Evolutionary conservation across 2,888 invertebrate genomes (phyloP).

Genomic region (Exocentrus adspersus): DNA sequence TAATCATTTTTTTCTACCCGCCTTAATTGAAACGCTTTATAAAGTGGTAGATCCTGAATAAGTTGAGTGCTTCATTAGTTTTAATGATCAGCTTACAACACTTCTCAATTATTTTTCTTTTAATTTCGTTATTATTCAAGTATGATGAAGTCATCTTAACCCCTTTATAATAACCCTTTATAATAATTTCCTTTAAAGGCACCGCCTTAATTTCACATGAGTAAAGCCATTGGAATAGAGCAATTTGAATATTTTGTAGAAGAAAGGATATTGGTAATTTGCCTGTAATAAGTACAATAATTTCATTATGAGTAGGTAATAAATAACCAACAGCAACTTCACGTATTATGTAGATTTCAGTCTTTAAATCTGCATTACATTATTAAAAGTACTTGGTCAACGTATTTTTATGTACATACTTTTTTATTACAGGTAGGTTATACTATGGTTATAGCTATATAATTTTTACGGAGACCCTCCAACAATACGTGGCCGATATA

Average conservation of each 20-base stretch:
- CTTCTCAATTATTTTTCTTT: neutral
- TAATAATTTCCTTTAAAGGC: neutral
- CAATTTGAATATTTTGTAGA: constrained; percentile 13
- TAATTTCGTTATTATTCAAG: neutral
- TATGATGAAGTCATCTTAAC: neutral
- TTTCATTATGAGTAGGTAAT: neutral
- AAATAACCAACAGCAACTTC: neutral
- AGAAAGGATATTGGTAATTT: neutral
- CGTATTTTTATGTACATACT: no score
- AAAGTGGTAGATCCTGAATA: no score
- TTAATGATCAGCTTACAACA: neutral
- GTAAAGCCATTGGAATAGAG: neutral
- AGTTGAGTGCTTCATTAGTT: neutral
- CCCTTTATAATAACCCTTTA: no score
- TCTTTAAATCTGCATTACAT: neutral
- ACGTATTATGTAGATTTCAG: neutral
- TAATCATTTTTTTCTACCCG: no score
- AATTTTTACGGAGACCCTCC: no score
- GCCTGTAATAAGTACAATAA: neutral
- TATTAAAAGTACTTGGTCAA: neutral
- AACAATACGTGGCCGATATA: no score
- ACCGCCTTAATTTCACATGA: neutral
- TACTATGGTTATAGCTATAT: no score
- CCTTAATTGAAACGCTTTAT: no score
- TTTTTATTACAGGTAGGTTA: no score